Percentiles rank a stretch among this genome's conserved stretches.
These are phyloP conservation scores for Euura saliciscinereae DNA, from an alignment of 1,140 invertebrate genomes.

Conservation along the genomic window DNA sequence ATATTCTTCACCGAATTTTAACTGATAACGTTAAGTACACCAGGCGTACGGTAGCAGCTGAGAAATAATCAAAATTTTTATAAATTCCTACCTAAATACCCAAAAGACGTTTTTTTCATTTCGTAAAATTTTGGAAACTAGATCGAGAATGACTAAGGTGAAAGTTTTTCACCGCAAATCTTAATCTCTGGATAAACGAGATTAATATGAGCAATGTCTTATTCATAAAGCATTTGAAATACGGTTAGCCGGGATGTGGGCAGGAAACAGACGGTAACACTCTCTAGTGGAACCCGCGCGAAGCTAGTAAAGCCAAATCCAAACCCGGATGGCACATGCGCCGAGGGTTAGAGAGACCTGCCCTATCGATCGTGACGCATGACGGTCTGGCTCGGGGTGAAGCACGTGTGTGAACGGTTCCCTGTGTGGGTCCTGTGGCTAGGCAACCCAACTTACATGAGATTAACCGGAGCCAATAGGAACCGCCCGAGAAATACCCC, in stretches of 20 bases:
- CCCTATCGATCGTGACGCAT: conserved; percentile 53
- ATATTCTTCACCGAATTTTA: no score
- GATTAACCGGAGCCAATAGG: conserved; percentile 55
- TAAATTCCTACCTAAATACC: no score
- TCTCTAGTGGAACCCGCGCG: conserved; percentile 34
- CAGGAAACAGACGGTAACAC: conserved; percentile 38
- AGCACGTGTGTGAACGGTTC: conserved; percentile 37
- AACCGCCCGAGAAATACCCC: conserved; percentile 43
- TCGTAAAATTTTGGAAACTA: no score
- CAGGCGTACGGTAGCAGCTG: no score
- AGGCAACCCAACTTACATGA: conserved; percentile 56
- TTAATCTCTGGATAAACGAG: no score
- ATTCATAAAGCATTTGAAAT: neutral
- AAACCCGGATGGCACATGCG: conserved; percentile 43
- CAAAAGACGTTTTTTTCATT: no score
- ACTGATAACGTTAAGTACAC: no score
- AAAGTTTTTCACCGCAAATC: no score
- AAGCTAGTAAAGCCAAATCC: conserved; percentile 1
- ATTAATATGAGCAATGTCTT: no score
- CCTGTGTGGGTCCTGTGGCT: conserved; percentile 45
- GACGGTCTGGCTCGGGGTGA: conserved; percentile 21
- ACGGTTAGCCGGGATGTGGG: neutral
- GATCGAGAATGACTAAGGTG: no score
- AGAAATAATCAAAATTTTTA: no score
- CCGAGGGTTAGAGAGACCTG: conserved; percentile 47